phyloP scores from a whole-genome alignment of 2,113 vertebrate species.

The Pangasianodon hypophthalmus region DNA sequence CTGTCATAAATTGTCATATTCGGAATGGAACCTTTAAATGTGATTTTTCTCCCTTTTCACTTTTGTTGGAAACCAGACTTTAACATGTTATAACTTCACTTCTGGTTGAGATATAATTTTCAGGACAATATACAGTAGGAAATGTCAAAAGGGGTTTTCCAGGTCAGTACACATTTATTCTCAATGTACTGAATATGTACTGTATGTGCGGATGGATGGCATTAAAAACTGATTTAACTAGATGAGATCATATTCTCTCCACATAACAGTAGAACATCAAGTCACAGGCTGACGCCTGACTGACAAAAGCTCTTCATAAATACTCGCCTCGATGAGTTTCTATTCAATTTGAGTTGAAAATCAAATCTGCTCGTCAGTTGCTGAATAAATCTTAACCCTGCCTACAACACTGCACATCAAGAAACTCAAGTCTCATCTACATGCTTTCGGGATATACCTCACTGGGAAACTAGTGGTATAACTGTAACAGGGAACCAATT shows the following conservation, averaged over 20 bases:
- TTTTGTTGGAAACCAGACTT: neutral
- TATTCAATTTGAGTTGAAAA: constrained; percentile 45
- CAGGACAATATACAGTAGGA: neutral
- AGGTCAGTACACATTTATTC: neutral
- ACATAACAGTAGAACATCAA: constrained; percentile 2
- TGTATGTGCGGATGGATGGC: neutral
- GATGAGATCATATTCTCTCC: neutral
- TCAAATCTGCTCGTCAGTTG: constrained; percentile 40
- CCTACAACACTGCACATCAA: constrained; percentile 19
- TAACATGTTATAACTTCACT: neutral
- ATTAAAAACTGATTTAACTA: constrained; percentile 3
- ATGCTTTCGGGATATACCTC: constrained; percentile 37
- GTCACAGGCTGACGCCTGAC: constrained; percentile 3
- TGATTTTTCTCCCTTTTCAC: neutral
- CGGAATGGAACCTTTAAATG: neutral
- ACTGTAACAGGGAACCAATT: constrained; percentile 55
- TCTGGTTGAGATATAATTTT: neutral
- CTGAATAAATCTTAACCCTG: constrained; percentile 35
- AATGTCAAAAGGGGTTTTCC: neutral
- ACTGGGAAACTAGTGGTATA: constrained; percentile 20
- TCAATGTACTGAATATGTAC: neutral
- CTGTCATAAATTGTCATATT: neutral
- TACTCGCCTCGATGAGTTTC: constrained; percentile 3
- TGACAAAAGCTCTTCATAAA: constrained; percentile 17
- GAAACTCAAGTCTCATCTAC: neutral